Evolutionary conservation across 2,797 vertebrate genomes (phyloP), one percentile per base, ranked within the genome.

Genomic region (Enoplosus armatus): DNA sequence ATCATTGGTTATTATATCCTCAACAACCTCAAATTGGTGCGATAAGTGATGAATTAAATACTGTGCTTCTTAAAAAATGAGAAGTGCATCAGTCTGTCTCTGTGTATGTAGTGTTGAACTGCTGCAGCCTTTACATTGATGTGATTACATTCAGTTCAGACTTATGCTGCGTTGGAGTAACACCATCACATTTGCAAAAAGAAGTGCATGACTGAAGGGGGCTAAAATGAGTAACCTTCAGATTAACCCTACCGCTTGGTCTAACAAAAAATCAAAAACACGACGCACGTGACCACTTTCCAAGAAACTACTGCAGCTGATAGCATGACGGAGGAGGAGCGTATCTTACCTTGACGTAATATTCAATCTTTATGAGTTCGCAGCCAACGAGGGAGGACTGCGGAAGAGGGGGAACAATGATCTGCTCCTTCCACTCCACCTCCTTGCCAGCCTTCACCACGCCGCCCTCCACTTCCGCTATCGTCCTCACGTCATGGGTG

Each of bases 381-480:
- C 97, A 99, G 85, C 97, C 97, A 1, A 90, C 88, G 6, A 99
- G 92, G 10, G 94, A 95, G 0, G 98, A 99, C 93, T 98, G 98
- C 5, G 97, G 97, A 64, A 99, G 92, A 2, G 96, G 93, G 0
- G 98, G 98, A n/a, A 99, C 95, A 0, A 99, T 96, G 75, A 99
- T 97, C 93, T 99, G 96, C 86, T 99, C 97, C 47, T 94, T 97
- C 98, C 98, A 99, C 66, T 97, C 96, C 0, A 96, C 90, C 3
- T 94, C 95, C 58, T 96, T 96, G 89, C 96, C 97, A 1, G 95
- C 96, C 77, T 98, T 98, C 72, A 98, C 96, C 0, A 88, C 93
- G 0, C 95, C 95, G 0, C 98, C 97, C 85, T 98, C 97, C 84
- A 98, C 97, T 79, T 97, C 96, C 0, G 96, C 97, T 0, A 99